These are phyloP conservation scores for Madoqua kirkii DNA, from an alignment of 2,113 vertebrate genomes.

Conservation along the genomic window DNA sequence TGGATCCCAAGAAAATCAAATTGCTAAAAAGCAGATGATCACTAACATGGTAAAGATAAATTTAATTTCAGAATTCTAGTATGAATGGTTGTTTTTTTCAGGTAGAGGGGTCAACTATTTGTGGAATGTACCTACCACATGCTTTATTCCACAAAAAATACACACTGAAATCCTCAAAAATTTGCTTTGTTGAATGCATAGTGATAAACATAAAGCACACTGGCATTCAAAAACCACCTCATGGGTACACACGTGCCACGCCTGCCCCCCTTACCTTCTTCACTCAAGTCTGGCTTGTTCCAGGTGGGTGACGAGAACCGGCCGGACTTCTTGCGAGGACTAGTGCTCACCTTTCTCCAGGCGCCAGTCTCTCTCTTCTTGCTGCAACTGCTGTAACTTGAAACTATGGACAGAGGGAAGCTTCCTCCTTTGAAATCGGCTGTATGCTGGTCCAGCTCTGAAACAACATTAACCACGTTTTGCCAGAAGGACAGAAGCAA, in stretches of 20 bases:
- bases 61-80: not conserved
- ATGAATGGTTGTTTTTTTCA: constrained; percentile 5
- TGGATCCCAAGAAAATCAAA: not conserved
- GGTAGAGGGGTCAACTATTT: not conserved
- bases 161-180: not conserved
- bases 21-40: not conserved
- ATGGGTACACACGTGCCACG: fast-evolving
- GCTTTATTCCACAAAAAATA: not conserved
- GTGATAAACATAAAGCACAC: not conserved
- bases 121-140: not conserved
- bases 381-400: constrained; percentile 80
- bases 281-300: constrained; percentile 77
- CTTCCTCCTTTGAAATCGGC: constrained; percentile 90
- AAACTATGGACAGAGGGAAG: constrained; percentile 87
- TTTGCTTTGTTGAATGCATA: not conserved
- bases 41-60: not conserved
- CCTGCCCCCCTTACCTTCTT: constrained; percentile 67
- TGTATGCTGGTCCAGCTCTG: constrained; percentile 89
- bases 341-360: constrained; percentile 94
- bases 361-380: constrained; percentile 86
- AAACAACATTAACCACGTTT: constrained; percentile 56
- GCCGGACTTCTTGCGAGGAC: constrained; percentile 89
- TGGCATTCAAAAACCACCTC: not conserved
- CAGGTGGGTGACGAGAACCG: constrained; percentile 78
- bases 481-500: not conserved